Evolutionary conservation across 1,140 invertebrate genomes (phyloP).

Genomic region (Lepidostoma basale): DNA sequence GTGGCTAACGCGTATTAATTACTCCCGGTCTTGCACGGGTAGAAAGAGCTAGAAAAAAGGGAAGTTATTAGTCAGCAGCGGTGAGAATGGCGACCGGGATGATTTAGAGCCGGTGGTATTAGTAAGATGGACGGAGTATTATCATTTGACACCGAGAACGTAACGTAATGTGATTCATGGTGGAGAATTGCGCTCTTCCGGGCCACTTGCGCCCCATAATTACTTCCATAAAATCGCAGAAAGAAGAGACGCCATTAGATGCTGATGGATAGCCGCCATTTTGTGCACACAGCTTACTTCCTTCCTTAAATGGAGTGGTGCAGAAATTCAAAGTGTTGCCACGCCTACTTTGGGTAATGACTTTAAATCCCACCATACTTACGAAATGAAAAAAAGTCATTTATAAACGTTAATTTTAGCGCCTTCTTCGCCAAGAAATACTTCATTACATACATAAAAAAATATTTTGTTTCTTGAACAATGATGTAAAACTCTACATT

Average conservation of each 20-base stretch:
- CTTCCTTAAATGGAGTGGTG: background rate
- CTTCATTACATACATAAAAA: no score
- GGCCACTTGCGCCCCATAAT: slow-evolving; percentile 1
- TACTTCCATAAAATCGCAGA: slow-evolving; percentile 18
- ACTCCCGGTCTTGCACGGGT: background rate
- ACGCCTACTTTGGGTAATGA: no score
- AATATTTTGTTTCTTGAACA: no score
- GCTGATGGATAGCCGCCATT: slow-evolving; percentile 18
- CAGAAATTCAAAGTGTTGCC: background rate
- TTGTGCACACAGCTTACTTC: slow-evolving; percentile 8
- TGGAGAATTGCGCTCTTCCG: background rate
- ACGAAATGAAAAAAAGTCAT: no score
- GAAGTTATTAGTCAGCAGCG: background rate
- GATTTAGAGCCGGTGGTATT: slow-evolving; percentile 1
- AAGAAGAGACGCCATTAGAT: slow-evolving; percentile 2
- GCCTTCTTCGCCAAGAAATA: no score
- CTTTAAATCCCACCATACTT: no score
- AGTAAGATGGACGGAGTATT: slow-evolving; percentile 9
- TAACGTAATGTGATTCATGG: slow-evolving; percentile 21
- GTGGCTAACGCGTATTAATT: background rate
- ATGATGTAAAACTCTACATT: no score
- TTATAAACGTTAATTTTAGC: no score
- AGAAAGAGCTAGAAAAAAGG: background rate
- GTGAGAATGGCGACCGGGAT: background rate
- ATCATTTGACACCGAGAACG: slow-evolving; percentile 21